Conservation (phyloP, 2,888 invertebrate genomes). For the Adelphocoris suturalis region DNA sequence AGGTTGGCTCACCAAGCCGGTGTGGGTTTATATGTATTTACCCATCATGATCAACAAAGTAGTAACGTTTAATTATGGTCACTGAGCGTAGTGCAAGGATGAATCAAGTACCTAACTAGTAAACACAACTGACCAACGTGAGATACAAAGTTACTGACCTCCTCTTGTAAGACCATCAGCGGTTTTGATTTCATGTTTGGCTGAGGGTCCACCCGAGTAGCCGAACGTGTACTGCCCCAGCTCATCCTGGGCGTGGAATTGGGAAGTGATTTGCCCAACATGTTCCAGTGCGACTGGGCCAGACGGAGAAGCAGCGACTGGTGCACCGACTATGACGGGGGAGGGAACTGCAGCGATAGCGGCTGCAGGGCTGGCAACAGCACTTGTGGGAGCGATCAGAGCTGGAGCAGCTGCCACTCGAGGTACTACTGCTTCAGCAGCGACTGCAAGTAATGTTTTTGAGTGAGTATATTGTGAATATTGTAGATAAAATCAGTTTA, state of each 20-base stretch:
- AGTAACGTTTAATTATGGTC: too few species aligned
- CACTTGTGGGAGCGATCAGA: slow-evolving; percentile 79
- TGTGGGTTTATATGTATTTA: too few species aligned
- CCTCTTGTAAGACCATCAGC: slow-evolving; percentile 83
- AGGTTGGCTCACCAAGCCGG: too few species aligned
- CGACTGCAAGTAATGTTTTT: neutral
- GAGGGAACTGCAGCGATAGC: neutral
- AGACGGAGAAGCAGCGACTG: slow-evolving; percentile 53
- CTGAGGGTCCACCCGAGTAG: slow-evolving; percentile 83
- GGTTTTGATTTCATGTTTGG: slow-evolving; percentile 83
- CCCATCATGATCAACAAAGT: too few species aligned
- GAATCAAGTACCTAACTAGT: too few species aligned
- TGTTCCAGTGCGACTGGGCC: slow-evolving; percentile 79
- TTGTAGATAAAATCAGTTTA: too few species aligned
- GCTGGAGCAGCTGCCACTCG: slow-evolving; percentile 35
- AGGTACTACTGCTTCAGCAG: neutral
- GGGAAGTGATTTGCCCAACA: slow-evolving; percentile 77
- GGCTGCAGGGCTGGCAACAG: slow-evolving; percentile 78
- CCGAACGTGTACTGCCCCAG: slow-evolving; percentile 82
- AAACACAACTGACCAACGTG: too few species aligned
- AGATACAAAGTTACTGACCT: slow-evolving; percentile 46
- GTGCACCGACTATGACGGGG: slow-evolving; percentile 32
- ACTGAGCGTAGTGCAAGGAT: too few species aligned
- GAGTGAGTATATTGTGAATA: neutral
- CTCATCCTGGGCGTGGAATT: slow-evolving; percentile 83